Evolutionary conservation across 2,797 vertebrate genomes (phyloP).

Genomic region (Manis javanica): DNA sequence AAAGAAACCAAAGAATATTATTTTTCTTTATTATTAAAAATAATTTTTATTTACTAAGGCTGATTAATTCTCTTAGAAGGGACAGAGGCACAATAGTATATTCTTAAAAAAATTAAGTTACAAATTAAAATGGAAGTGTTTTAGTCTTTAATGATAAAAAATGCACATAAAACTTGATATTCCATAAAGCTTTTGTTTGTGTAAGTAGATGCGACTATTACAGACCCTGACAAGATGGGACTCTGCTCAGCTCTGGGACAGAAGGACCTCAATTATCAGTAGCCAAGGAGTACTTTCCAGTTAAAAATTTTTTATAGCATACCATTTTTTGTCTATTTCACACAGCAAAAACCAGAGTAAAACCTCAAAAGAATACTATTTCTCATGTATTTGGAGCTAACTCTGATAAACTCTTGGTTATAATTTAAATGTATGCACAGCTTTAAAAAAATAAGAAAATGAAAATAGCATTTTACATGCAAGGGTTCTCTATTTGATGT

Average conservation of each 20-base stretch:
- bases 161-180: constrained; percentile 28
- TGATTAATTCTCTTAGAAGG: not conserved
- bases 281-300: not conserved
- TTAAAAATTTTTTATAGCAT: constrained; percentile 69
- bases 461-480: not conserved
- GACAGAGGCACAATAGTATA: constrained; percentile 30
- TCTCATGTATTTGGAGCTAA: not conserved
- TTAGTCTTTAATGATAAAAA: not conserved
- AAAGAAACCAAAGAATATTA: not conserved
- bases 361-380: not conserved
- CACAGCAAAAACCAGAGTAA: constrained; percentile 67
- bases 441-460: constrained; percentile 28
- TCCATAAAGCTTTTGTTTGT: not conserved
- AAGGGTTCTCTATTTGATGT: not conserved
- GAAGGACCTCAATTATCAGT: constrained; percentile 36
- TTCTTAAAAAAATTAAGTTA: constrained; percentile 66
- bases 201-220: not conserved
- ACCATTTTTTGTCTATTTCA: constrained; percentile 70
- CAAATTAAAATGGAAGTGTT: not conserved
- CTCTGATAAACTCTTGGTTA: constrained; percentile 69
- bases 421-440: constrained; percentile 59
- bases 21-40: constrained; percentile 74
- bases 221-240: not conserved
- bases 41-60: constrained; percentile 57
- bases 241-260: not conserved